Percentiles rank a stretch among this genome's conserved stretches.
phyloP scores from a whole-genome alignment of 2,113 vertebrate species.

The Spilogale gracilis region DNA sequence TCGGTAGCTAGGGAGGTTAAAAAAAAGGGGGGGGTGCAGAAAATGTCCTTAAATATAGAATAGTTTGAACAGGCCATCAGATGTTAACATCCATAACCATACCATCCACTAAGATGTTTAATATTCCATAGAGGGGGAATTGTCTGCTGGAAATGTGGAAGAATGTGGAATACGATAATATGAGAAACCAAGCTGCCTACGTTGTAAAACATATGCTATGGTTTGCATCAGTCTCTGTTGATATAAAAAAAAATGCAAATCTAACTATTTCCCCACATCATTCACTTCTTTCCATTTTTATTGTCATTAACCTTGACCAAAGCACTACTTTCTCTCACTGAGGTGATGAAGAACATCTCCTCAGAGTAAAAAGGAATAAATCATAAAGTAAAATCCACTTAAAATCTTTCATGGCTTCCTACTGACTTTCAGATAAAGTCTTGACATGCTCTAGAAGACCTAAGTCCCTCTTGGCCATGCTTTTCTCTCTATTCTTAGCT shows the following conservation, averaged over 20 bases:
- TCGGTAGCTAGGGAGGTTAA: background rate
- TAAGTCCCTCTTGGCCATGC: background rate
- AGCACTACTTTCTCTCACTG: background rate
- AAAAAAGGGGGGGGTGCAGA: background rate
- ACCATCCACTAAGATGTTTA: background rate
- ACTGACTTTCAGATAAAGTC: background rate
- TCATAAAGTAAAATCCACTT: background rate
- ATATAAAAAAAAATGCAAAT: background rate
- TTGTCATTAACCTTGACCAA: conserved; percentile 13
- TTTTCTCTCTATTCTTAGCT: background rate
- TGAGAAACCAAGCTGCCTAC: background rate
- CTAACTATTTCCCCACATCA: conserved; percentile 39
- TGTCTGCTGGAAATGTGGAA: background rate
- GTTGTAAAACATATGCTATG: background rate
- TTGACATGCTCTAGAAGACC: background rate
- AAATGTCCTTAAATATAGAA: background rate
- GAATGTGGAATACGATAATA: background rate
- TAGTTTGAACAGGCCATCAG: background rate
- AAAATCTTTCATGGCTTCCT: background rate
- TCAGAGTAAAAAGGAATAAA: background rate
- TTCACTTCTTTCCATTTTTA: background rate
- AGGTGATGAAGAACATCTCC: background rate
- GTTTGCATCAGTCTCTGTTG: background rate
- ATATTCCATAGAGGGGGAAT: background rate
- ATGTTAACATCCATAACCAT: background rate